A percentile compares a stretch with the other conserved stretches of the same genome.
Evolutionary conservation across 2,888 invertebrate species (phyloP).

Genomic region (Shargacucullia verbasci): DNA sequence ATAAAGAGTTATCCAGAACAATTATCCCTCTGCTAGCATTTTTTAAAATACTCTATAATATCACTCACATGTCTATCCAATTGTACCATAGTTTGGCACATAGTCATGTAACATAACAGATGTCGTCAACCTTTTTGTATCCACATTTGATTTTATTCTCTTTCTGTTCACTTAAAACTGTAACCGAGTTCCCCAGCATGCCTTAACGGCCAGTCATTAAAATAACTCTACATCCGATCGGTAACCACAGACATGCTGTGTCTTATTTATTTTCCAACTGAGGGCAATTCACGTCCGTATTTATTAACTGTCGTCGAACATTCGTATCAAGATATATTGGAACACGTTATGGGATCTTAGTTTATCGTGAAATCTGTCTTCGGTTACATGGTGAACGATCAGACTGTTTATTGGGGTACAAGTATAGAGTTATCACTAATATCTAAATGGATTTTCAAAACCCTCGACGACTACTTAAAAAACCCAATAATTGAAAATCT

Average conservation of each 20-base stretch:
- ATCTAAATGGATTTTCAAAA: too few species aligned
- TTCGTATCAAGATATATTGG: constrained; percentile 63
- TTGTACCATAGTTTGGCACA: too few species aligned
- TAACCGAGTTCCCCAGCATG: not conserved
- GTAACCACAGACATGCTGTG: constrained; percentile 58
- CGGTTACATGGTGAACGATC: constrained; percentile 10
- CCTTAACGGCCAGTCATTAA: constrained; percentile 54
- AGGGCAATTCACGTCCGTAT: constrained; percentile 68
- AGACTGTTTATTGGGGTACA: not conserved
- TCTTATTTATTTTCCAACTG: constrained; percentile 76
- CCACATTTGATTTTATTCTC: not conserved
- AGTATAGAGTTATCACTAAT: too few species aligned
- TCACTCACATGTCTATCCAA: too few species aligned
- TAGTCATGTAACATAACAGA: not conserved
- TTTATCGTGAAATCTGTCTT: constrained; percentile 50
- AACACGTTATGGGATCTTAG: constrained; percentile 60
- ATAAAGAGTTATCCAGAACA: too few species aligned
- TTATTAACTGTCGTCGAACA: constrained; percentile 71
- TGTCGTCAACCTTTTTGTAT: too few species aligned
- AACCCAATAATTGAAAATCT: too few species aligned
- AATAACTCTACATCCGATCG: constrained; percentile 56
- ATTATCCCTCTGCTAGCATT: too few species aligned
- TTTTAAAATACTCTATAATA: too few species aligned
- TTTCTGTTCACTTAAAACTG: too few species aligned
- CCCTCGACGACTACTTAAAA: too few species aligned